Base-by-base conservation (phyloP, 2,888 invertebrate genomes). In the Hirudinaria manillensis region DNA sequence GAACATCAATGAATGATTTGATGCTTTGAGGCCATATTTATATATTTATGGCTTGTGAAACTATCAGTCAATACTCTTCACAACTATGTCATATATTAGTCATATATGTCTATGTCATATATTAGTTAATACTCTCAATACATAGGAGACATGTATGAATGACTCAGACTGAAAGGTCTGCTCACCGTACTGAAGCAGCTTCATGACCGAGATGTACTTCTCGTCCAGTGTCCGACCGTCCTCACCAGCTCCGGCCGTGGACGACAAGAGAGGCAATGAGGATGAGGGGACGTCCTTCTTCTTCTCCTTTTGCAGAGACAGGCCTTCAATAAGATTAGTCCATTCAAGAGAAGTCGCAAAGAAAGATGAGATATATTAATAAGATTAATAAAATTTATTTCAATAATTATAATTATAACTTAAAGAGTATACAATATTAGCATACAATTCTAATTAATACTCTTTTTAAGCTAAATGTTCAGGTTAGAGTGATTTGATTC, bases 191-290 rank as follows among this genome's bases (percentile, higher is more conserved):
- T 94, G 94, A 81, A 94, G 87, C 82, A 89, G 89, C 82, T 92
- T 92, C 93, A 95, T 93, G 78, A 93, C 89, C 82, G 90, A 91
- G 79, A 94, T 88, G 86, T 95, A 95, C 74, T 91, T 81, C 81
- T 91, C 90, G 80, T 92, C 91, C 51, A 90, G 84, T 0, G 91
- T 89, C 65, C 75, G 78, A 75, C 78, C 75, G 61, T 72, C 71
- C 53, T 61, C 71, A 51, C 73, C 72, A 13, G 75, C 76, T 21
- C 75, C 70, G 10, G 65, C 65, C n/a, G 29, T 27, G 6, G 72
- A 66, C 7, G 66, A 65, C 16, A 34, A 38, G 19, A 61, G 34
- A 0, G 65, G 55, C 16, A 34, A 27, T 6, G 72, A 55, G 1
- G 65, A n/a, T n/a, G 73, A 65, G 19, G 38, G 27, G 65, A 56